A percentile compares a stretch with the other conserved stretches of the same genome.
phyloP scores from a whole-genome alignment of 2,113 vertebrate genomes.

The Catharus bicknelli region DNA sequence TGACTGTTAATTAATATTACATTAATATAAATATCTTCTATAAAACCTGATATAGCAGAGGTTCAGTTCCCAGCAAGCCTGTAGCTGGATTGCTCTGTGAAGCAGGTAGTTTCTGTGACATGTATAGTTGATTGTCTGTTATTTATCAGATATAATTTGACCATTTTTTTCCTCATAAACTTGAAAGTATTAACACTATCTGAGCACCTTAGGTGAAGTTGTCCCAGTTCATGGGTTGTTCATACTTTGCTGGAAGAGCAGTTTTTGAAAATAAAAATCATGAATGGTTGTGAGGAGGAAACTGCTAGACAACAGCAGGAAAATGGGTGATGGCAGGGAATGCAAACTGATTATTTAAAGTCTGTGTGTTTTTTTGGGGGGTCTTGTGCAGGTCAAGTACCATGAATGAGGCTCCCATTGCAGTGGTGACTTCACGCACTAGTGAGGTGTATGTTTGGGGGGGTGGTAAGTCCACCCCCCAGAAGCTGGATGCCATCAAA shows the following conservation, averaged over 20 bases:
- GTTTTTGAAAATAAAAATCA: background rate
- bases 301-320: background rate
- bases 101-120: background rate
- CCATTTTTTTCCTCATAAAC: background rate
- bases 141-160: background rate
- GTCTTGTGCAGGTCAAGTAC: conserved; percentile 83
- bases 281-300: background rate
- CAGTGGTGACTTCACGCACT: conserved; percentile 94
- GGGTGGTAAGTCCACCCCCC: conserved; percentile 94
- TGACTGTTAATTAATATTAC: background rate
- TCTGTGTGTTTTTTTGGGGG: conserved; percentile 33
- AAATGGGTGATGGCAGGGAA: background rate
- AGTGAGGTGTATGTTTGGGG: conserved; percentile 98
- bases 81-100: background rate
- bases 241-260: background rate
- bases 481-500: conserved; percentile 95
- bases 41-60: background rate
- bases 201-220: background rate
- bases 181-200: background rate
- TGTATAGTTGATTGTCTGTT: background rate
- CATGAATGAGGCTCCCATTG: conserved; percentile 87
- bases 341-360: background rate
- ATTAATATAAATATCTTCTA: background rate
- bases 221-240: background rate
- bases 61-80: background rate